Evolutionary conservation across 2,797 vertebrate genomes (phyloP), one percentile per base, ranked within the genome.

Genomic region (Synanceia verrucosa): DNA sequence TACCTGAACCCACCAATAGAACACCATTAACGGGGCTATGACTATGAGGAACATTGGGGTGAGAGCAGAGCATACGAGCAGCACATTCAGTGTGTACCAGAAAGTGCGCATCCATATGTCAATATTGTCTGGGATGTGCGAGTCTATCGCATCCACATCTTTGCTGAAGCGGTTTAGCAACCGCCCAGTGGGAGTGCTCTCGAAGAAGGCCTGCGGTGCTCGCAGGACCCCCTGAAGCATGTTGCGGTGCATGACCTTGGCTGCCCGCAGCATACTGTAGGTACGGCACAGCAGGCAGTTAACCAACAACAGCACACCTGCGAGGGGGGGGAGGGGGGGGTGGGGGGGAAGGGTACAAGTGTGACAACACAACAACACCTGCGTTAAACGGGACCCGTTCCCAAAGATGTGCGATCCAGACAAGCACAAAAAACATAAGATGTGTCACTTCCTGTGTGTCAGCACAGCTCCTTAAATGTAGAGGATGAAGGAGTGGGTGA

Each of bases 1-100:
- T 95, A 95, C 94, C 94, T 95, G 95, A 89, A 95, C 94, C 93
- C 94, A 94, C 94, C 94, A 95, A 95, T 94, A 95, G 95, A 95
- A 91, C 92, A 94, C 72, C 93, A 88, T 92, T 94, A 95, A 94
- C 70, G 94, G 94, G 81, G 87, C 93, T 93, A 94, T 65, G 85
- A 94, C 94, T 93, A 95, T 84, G 91, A 95, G 88, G 92, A 95
- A 94, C 87, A 94, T 89, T 78, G 94, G 94, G 89, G 94, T 95
- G 94, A 95, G 91, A 91, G 82, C 92, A 88, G 93, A 94, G 93
- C 94, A 95, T 91, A 94, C 90, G 91, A 95, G 87, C 93, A 95
- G 93, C 93, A 95, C 94, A 88, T 91, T 93, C 87, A 94, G 89
- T 82, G 94, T 95, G 92, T 94, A 95, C 94, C 94, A 95, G 93